A percentile compares a stretch with the other conserved stretches of the same genome.
These are phyloP conservation scores for Ochropacha duplaris DNA, from an alignment of 2,888 invertebrate species.

Conservation along the genomic window DNA sequence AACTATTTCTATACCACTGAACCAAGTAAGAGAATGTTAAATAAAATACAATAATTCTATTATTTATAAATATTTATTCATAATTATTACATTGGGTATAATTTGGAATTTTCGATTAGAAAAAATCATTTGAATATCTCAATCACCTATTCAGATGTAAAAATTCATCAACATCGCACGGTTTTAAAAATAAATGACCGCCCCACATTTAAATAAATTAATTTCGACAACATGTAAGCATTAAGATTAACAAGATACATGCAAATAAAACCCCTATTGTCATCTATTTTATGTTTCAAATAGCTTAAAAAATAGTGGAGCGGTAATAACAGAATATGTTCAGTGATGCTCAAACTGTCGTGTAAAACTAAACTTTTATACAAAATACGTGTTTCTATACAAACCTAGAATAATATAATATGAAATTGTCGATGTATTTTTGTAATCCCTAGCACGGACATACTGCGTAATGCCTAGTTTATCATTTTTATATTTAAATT, in stretches of 20 bases:
- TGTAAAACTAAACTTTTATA: slow-evolving; percentile 55
- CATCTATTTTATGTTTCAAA: background rate
- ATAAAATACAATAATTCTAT: slow-evolving; percentile 31
- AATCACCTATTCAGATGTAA: slow-evolving; percentile 14
- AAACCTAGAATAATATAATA: slow-evolving; percentile 45
- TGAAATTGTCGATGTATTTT: slow-evolving; percentile 18
- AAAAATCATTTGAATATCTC: slow-evolving; percentile 17
- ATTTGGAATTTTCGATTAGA: slow-evolving; percentile 68
- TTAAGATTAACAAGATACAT: background rate
- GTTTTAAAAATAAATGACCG: background rate
- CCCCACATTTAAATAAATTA: background rate
- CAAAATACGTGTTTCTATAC: slow-evolving; percentile 65
- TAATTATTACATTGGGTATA: slow-evolving; percentile 76
- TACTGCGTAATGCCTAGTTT: background rate
- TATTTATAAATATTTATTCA: slow-evolving; percentile 80
- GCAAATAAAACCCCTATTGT: background rate
- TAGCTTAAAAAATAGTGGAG: slow-evolving; percentile 29
- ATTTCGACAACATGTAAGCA: background rate
- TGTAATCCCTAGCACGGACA: slow-evolving; percentile 21
- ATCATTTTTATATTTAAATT: background rate
- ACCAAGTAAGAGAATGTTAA: background rate
- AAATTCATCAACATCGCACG: background rate
- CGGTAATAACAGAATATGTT: slow-evolving; percentile 25
- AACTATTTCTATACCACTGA: too few relatives aligned
- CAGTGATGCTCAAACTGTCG: slow-evolving; percentile 7